A percentile compares a stretch with the other conserved stretches of the same genome.
Conservation (phyloP, 2,113 vertebrate genomes). For the Melozone crissalis region DNA sequence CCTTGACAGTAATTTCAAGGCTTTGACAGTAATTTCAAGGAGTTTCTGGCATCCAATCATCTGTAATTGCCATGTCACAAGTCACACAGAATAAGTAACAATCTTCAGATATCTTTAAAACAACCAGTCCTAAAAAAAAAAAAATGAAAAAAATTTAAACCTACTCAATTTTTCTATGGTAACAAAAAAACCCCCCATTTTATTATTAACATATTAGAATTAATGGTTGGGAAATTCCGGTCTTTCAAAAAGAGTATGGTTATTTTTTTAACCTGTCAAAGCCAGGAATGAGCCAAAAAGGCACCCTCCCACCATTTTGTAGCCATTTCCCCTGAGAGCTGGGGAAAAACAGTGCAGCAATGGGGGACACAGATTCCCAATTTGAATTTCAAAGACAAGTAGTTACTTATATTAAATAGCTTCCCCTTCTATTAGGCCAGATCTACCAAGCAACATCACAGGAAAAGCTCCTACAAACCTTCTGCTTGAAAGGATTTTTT, state of each 20-base stretch:
- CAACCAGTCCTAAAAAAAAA: neutral
- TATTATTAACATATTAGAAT: neutral
- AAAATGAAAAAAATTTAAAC: neutral
- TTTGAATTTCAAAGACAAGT: neutral
- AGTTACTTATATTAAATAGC: neutral
- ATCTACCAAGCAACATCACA: neutral
- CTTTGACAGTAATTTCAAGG: neutral
- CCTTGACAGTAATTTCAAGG: neutral
- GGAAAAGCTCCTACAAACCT: neutral
- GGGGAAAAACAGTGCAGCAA: neutral
- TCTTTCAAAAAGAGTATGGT: neutral
- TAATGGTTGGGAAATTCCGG: neutral
- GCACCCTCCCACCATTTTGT: too few relatives aligned
- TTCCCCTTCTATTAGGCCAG: neutral
- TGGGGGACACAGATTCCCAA: neutral
- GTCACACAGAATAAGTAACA: neutral
- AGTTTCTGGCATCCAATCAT: neutral
- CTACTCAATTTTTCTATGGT: neutral
- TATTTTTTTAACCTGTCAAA: neutral
- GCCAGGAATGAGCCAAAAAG: neutral
- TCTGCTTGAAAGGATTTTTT: neutral
- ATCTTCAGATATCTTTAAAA: neutral
- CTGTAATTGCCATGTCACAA: neutral
- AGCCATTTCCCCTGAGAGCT: neutral
- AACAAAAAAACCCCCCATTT: rapidly evolving